phyloP scores from a whole-genome alignment of 2,113 vertebrate genomes.

The Chelonoidis abingdonii region DNA sequence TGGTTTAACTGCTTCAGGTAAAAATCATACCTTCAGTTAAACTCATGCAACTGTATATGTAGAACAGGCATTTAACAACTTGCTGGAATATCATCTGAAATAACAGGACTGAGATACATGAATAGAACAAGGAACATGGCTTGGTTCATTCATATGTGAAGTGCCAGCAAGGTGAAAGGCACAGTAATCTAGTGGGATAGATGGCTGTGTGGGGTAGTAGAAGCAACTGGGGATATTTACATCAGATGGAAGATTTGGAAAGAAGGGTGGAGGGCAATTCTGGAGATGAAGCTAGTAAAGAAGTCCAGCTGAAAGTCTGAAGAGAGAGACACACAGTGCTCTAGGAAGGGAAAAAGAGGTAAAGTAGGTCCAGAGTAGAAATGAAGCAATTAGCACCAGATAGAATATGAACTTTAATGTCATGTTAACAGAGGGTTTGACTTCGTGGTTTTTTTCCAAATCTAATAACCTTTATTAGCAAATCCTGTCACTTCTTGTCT shows the following conservation, averaged over 20 bases:
- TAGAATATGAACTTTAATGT: neutral
- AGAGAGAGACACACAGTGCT: neutral
- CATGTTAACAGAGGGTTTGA: neutral
- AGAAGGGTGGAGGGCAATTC: neutral
- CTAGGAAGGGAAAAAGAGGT: neutral
- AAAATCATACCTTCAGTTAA: neutral
- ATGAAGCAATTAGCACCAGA: too few species aligned
- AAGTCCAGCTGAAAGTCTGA: neutral
- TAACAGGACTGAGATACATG: neutral
- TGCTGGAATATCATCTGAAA: too few species aligned
- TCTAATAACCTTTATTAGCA: too few species aligned
- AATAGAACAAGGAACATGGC: neutral
- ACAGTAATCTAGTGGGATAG: too few species aligned
- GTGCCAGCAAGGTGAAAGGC: neutral
- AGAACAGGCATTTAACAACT: neutral
- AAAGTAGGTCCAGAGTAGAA: neutral
- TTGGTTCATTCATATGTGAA: neutral
- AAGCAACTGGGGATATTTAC: neutral
- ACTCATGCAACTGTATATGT: neutral
- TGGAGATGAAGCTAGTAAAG: neutral
- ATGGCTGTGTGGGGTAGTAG: neutral
- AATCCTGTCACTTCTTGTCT: neutral
- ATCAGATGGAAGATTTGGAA: neutral
- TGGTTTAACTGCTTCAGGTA: neutral
- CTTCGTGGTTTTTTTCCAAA: neutral